These are phyloP conservation scores for Drosophila nikananu DNA, from an alignment of 1,140 invertebrate species.

Conservation along the genomic window DNA sequence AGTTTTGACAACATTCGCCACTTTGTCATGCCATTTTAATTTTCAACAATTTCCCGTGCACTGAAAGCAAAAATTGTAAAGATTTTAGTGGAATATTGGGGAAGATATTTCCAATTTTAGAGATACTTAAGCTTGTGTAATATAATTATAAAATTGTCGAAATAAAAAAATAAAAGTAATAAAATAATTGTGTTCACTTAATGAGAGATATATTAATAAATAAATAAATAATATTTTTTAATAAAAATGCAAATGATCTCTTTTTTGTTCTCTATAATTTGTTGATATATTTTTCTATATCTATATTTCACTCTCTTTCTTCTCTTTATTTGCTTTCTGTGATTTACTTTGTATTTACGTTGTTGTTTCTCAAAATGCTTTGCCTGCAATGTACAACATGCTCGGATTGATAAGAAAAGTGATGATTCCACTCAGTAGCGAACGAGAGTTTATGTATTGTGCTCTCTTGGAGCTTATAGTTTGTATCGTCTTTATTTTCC, in stretches of 20 bases:
- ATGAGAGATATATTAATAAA: too few relatives aligned
- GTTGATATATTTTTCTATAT: too few relatives aligned
- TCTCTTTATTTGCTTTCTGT: too few relatives aligned
- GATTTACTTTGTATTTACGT: too few relatives aligned
- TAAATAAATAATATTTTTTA: too few relatives aligned
- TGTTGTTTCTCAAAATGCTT: too few relatives aligned
- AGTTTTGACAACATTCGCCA: slow-evolving; percentile 80
- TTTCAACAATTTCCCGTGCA: slow-evolving; percentile 49
- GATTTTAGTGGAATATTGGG: neutral
- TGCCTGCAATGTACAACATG: neutral
- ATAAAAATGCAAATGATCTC: too few relatives aligned
- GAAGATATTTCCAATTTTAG: neutral
- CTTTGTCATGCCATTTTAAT: slow-evolving; percentile 82
- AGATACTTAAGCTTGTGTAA: neutral
- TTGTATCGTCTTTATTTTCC: neutral
- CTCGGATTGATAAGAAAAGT: neutral
- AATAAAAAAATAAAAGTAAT: too few relatives aligned
- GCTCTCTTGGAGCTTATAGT: neutral
- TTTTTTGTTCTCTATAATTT: too few relatives aligned
- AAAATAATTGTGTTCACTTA: too few relatives aligned
- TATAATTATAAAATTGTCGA: too few relatives aligned
- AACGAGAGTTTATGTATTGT: neutral
- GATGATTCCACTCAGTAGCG: neutral
- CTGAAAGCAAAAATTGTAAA: neutral
- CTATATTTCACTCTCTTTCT: too few relatives aligned